Base-by-base conservation (phyloP, 2,888 invertebrate genomes). In the Acleris laterana region DNA sequence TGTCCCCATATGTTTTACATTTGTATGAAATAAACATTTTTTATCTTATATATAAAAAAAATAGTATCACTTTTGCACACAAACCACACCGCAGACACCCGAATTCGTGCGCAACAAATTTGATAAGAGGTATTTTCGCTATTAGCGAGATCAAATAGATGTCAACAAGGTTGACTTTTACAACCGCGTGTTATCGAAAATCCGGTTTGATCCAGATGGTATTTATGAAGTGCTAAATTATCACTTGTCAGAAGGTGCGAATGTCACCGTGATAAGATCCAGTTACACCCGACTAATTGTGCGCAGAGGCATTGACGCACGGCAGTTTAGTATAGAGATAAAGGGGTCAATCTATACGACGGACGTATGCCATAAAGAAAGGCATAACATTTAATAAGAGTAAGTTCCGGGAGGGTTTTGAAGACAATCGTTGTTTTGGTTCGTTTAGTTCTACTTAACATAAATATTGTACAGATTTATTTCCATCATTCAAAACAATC, bases 301-400 rank as follows among this genome's bases (percentile, higher is more conserved):
- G 66, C 49, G 16, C 25, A 20, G 72, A 78, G 76, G 68, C 79
- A 83, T 81, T 85, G 85, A 85, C 83, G 84, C 72, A 83, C 78
- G 76, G 20, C 19, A 38, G 6, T 50, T 32, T 25, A 42, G n/a
- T 53, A 55, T 53, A 38, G 48, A 22, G 62, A 50, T 55, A 50
- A 20, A 32, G 20, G 38, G 67, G 67, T 62, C 58, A 62, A 53
- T 53, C 49, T 22, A 25, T 42, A 59, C 49, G 44, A 62, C 38
- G 48, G 32, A 62, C 25, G 48, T 42, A 38, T 16, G 7, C 32
- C 22, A 17, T 46, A 49, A 62, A 58, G 58, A 55, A 62, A 66
- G 51, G 57, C 32, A 56, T 50, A 61, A 63, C 16, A 56, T 51
- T 19, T 20, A 25, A 42, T 22, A 44, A 42, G 17, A 28, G 28